Evolutionary conservation across 2,888 invertebrate genomes (phyloP), one percentile per base, ranked within the genome.

Genomic region (Drosophila mettleri): DNA sequence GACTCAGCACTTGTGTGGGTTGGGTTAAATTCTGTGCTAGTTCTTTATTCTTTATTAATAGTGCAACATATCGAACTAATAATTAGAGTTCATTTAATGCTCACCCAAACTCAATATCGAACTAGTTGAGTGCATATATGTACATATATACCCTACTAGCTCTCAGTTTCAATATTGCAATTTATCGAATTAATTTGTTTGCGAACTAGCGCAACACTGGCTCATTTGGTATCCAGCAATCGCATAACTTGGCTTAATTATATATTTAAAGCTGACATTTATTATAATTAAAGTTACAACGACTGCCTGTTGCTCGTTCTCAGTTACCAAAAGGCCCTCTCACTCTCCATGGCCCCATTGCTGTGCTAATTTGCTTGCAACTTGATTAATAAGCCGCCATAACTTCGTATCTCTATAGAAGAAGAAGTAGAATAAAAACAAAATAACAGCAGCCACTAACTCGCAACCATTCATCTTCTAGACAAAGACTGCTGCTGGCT

Each of bases 201-300:
- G 14, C 16, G 48, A 76, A 64, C 63, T 29, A 33, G 27, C 9
- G 16, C 43, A 65, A 8, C 41, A 20, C 31, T 14, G 31, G 18
- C 31, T 16, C 57, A 57, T 69, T 54, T 52, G 48, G 20, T 46
- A 66, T 61, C 55, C 52, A 29, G 18, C 53, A 53, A 68, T 54
- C 49, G 27, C 46, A 48, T 55, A 62, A 55, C 48, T 69, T 65
- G 68, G 64, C 64, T 80, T 83, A 83, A 86, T 88, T 86, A 69
- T 63, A 74, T 72, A 83, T 69, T 86, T 86, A 80, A 86, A 69
- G 81, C 81, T 77, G 86, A 86, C 87, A 88, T 86, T 86, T 76
- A 88, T 83, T 76, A 88, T 74, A 88, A 88, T 82, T 88, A 82
- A 59, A 79, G 67, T 79, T 72, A 79, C 85, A 84, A 46, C 59